Conservation (phyloP, 1,140 invertebrate genomes). For the Penaeus chinensis region DNA sequence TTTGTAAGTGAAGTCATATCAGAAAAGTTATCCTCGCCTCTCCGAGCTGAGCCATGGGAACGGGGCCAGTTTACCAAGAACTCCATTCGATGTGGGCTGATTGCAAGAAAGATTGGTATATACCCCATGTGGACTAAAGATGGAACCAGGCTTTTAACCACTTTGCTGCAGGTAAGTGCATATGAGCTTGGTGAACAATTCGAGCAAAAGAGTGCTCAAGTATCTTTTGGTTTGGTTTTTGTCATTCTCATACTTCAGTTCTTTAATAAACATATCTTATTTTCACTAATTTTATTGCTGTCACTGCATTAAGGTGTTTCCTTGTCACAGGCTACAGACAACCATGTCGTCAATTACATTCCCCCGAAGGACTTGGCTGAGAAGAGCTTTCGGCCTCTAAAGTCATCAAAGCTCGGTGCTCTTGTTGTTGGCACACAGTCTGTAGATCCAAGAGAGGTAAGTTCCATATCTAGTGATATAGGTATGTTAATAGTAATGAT, state of each 20-base stretch:
- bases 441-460: slow-evolving; percentile 77
- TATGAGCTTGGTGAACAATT: background rate
- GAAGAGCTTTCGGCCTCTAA: slow-evolving; percentile 69
- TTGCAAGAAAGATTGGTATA: slow-evolving; percentile 93
- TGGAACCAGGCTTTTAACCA: slow-evolving; percentile 82
- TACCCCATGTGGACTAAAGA: slow-evolving; percentile 92
- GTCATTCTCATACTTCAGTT: no score
- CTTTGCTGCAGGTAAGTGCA: slow-evolving; percentile 83
- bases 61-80: slow-evolving; percentile 69
- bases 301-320: slow-evolving; percentile 44
- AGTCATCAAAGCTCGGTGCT: slow-evolving; percentile 75
- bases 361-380: slow-evolving; percentile 80
- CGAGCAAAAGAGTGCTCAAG: background rate
- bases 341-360: slow-evolving; percentile 94
- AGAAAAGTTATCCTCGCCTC: slow-evolving; percentile 70
- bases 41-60: slow-evolving; percentile 73
- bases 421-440: slow-evolving; percentile 91
- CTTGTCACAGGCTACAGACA: slow-evolving; percentile 83
- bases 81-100: slow-evolving; percentile 82
- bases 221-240: no score
- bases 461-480: background rate
- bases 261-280: background rate
- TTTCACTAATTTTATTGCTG: background rate
- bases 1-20: slow-evolving; percentile 85
- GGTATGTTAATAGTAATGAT: no score